Base-by-base conservation (phyloP, 2,888 invertebrate genomes). In the Bombylius discolor region DNA sequence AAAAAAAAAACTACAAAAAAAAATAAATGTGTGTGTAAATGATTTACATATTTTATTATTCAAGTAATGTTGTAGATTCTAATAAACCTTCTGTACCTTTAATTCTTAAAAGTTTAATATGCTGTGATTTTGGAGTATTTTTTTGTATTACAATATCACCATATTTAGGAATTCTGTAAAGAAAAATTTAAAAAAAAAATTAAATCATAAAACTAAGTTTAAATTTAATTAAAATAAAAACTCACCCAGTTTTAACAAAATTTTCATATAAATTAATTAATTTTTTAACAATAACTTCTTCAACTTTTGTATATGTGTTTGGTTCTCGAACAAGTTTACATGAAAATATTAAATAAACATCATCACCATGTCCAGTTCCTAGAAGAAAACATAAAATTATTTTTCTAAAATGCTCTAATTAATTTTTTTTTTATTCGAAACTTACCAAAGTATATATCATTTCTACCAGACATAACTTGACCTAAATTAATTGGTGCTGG, bases 401-500 rank as follows among this genome's bases (percentile, higher is more conserved):
- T 47, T n/a, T 47, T 23, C 23, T 23, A 14, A 49, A 49, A 49
- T 49, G 4, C 13, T 51, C 23, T 2, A 23, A 23, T 23, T 23
- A 23, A 23, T 34, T 34, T 12, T 31, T 44, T 52, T 52, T 32
- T 23, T 9, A 47, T 31, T 12, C 23, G 6, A 39, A 49, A 76
- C n/a, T 78, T 79, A 64, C 85, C 86, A 81, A 70, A 64, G 4
- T 62, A 9, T 4, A 64, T 62, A 11, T 77, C 74, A 0, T 71
- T 70, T 11, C 79, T 78, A 0, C 69, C 64, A 1, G 81, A 76
- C 66, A 81, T 72, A 9, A 70, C n/a, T 52, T 79, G 74, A 4
- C 81, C 79, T 13, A 81, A 67, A 63, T 85, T 85, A 56, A 69
- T 66, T n/a, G 71, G 70, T 0, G 81, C 81, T 52, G 81, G 77